Base-by-base conservation (phyloP, 2,113 vertebrate genomes). In the Herpailurus yagouaroundi region DNA sequence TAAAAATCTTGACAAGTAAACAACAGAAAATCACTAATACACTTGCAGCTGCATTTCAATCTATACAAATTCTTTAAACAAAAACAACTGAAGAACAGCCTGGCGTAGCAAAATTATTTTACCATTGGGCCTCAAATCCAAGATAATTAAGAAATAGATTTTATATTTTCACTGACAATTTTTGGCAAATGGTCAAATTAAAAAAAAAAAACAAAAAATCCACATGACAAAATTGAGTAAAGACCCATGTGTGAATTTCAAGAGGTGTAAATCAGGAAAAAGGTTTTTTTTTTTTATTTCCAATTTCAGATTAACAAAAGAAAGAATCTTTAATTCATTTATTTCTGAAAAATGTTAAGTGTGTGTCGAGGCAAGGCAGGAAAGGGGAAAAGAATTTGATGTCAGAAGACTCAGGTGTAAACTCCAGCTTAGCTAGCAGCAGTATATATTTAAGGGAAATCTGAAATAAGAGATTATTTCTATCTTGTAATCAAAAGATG, bases 1-100 rank as follows among this genome's bases (percentile, higher is more conserved):
- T 98, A 98, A 98, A 98, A 99, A 98, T 98, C 98, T 98, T 97
- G 97, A 98, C 98, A 98, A 98, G 98, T 96, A 98, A 98, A 96
- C 98, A 98, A 98, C 89, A 98, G 97, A 98, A 99, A 98, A 98
- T 98, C 95, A 98, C 97, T 98, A 98, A 98, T 97, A 98, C 89
- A 97, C 96, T 98, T 98, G 96, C 98, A 98, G 98, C 97, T 98
- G 98, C 98, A 98, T 98, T 98, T 98, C 97, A 98, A 98, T 98
- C 97, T 98, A 98, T 98, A 98, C 95, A 98, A 98, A 98, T 98
- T 98, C 95, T 97, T 98, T 98, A 98, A 98, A 98, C 97, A 98
- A 98, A 98, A 99, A 96, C 95, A 98, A 98, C 86, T 89, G 98
- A 96, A 93, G 80, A 98, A 98, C 48, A 98, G 87, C 96, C 92